A percentile compares a stretch with the other conserved stretches of the same genome.
phyloP scores from a whole-genome alignment of 2,113 vertebrate genomes.

The Xenopus tropicalis region UCB_Xtro_10.0 CM004445.2:89945501-89946000 shows the following conservation, averaged over 20 bases:
- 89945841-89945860: constrained; percentile 67
- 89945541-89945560: constrained; percentile 66
- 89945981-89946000: constrained; percentile 31
- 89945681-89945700: constrained; percentile 44
- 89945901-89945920: constrained; percentile 65
- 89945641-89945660: constrained; percentile 50
- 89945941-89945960: constrained; percentile 69
- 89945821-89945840: constrained; percentile 64
- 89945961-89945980: constrained; percentile 48
- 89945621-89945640: constrained; percentile 70
- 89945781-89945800: constrained; percentile 48
- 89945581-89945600: constrained; percentile 48
- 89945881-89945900: constrained; percentile 62
- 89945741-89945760: constrained; percentile 55
- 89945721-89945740: constrained; percentile 66
- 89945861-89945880: constrained; percentile 68
- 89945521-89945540: constrained; percentile 65
- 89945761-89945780: background rate
- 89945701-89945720: constrained; percentile 75
- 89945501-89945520: constrained; percentile 59
- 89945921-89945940: constrained; percentile 65
- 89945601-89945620: constrained; percentile 59
- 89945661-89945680: constrained; percentile 51
- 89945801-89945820: constrained; percentile 61
- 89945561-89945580: constrained; percentile 54